phyloP scores from a whole-genome alignment of 2,888 invertebrate species.

The Polymixis flavicincta region DNA sequence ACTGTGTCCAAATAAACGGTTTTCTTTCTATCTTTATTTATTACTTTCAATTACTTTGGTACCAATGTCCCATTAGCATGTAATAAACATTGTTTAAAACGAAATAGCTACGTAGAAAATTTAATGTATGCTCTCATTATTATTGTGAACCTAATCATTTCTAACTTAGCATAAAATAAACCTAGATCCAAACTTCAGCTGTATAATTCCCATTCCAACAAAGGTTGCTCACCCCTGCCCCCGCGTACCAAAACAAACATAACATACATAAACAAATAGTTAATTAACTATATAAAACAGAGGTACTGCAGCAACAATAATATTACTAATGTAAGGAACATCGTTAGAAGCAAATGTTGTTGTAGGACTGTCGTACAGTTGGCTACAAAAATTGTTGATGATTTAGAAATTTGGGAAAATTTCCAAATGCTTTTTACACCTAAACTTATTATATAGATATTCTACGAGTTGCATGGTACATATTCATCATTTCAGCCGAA shows the following conservation, averaged over 20 bases:
- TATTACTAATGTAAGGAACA: constrained; percentile 71
- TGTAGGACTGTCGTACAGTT: constrained; percentile 48
- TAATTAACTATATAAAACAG: constrained; percentile 67
- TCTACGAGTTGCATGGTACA: too few species aligned
- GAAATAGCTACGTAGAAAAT: neutral
- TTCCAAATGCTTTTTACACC: too few species aligned
- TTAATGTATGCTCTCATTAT: neutral
- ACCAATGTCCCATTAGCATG: neutral
- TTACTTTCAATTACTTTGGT: too few species aligned
- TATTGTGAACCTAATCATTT: neutral
- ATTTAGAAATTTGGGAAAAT: too few species aligned
- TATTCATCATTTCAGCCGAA: too few species aligned
- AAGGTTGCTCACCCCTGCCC: constrained; percentile 11
- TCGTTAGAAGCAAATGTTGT: constrained; percentile 73
- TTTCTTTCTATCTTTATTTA: too few species aligned
- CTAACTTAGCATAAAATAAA: neutral
- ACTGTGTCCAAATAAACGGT: too few species aligned
- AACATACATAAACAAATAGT: constrained; percentile 54
- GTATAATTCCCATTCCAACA: neutral
- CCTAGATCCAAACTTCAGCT: neutral
- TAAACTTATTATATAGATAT: too few species aligned
- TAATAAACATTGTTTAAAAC: neutral
- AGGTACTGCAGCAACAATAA: constrained; percentile 58
- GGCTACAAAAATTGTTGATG: neutral
- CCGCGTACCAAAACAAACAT: constrained; percentile 40